phyloP scores from a whole-genome alignment of 2,888 invertebrate species.

The Eudemis profundana region DNA sequence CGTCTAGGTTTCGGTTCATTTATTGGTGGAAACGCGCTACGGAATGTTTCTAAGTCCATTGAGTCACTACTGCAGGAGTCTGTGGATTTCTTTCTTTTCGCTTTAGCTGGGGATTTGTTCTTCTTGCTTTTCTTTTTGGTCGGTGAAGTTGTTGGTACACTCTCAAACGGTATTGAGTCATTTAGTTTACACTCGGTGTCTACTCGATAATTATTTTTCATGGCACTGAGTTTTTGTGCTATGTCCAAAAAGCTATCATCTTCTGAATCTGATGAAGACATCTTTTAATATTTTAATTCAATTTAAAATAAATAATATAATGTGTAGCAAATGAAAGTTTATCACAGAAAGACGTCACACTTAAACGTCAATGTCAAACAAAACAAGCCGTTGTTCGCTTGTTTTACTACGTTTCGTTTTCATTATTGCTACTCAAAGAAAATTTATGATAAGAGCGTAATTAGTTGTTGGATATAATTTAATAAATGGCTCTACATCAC shows the following conservation, averaged over 20 bases:
- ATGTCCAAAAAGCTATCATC: constrained; percentile 75
- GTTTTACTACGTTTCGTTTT: neutral
- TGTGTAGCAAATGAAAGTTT: constrained; percentile 4
- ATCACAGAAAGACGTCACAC: neutral
- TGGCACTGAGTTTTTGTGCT: constrained; percentile 63
- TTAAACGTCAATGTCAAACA: neutral
- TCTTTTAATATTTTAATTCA: constrained; percentile 39
- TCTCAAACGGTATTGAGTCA: constrained; percentile 44
- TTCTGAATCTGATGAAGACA: constrained; percentile 75
- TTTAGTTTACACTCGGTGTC: constrained; percentile 55
- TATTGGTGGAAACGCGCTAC: constrained; percentile 22
- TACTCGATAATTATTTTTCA: constrained; percentile 60
- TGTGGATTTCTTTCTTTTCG: constrained; percentile 23
- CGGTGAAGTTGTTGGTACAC: constrained; percentile 25
- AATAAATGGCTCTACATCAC: no score
- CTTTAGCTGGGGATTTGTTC: constrained; percentile 14
- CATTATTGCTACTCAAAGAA: neutral
- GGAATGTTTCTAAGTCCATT: constrained; percentile 31
- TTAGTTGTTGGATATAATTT: no score
- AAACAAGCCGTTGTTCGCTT: neutral
- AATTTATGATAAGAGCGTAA: neutral
- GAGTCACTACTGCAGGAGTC: constrained; percentile 33
- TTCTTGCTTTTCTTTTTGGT: constrained; percentile 5
- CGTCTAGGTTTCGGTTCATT: constrained; percentile 15
- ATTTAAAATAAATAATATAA: constrained; percentile 14